Base-by-base conservation (phyloP, 2,888 invertebrate genomes). In the Cephus sareptanus region DNA sequence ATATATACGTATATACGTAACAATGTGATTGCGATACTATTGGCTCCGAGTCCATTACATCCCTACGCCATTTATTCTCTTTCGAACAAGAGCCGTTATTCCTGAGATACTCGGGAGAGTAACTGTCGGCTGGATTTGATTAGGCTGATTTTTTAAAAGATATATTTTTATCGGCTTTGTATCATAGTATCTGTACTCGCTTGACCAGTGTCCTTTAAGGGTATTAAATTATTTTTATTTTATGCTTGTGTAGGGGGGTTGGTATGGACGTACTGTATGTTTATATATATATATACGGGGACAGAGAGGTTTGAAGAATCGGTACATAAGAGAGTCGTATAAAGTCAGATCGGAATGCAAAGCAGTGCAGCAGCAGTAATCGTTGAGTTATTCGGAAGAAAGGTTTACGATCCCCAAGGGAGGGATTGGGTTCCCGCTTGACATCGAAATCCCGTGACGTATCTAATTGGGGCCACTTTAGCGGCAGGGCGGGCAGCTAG, bases 401-500 rank as follows among this genome's bases (percentile, higher is more conserved):
- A 81, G 81, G 81, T 81, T 81, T 77, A 80, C 76, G 76, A 80
- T 79, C 82, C 88, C 85, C 87, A 34, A 74, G 90, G 90, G 90
- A 86, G 82, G 83, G 84, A 87, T 88, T 87, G 82, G 83, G 79
- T 82, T 80, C 80, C 84, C 85, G 85, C 87, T 87, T 85, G 87
- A 89, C 89, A 87, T 89, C 88, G 89, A 89, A 89, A 91, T 91
- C 89, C 90, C 88, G 88, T 89, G 89, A 91, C 90, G 89, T 90
- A 90, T 90, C 90, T 91, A 91, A 91, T 91, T 91, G 91, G 88
- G 87, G 87, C 88, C 88, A 91, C 87, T 91, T 91, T 89, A 89
- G 87, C 86, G 85, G 84, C 77, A 81, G 87, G 86, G 86, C 86
- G 86, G 87, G 82, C 76, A 81, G 84, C 82, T 82, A 76, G 87